Evolutionary conservation across 2,888 invertebrate species (phyloP), one percentile per base, ranked within the genome.

Genomic region (Nemoura dubitans): DNA sequence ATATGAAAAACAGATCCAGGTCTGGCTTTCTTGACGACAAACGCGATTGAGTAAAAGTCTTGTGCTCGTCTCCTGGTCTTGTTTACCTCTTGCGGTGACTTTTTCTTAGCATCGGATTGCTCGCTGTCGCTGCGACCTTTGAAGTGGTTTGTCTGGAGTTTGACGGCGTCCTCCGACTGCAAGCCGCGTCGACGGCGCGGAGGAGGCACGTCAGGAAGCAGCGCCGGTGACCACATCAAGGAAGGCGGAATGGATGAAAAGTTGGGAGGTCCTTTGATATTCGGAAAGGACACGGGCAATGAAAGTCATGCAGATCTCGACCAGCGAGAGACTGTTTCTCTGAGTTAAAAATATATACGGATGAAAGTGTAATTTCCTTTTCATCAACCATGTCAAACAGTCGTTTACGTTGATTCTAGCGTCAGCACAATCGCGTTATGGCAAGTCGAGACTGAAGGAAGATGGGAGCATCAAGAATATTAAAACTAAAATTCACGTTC

Each of bases 121-220:
- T 59, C 10, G 59, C 59, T 59, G 59, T 59, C 59, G 59, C 59
- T 59, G 59, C 10, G 59, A 59, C 2, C 59, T 59, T 59, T 59
- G 59, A 59, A 59, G 59, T 59, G 59, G 59, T 59, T 59, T 59
- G 59, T 59, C 59, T 59, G 59, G 59, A 59, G 59, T 21, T 59
- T 59, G 59, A 10, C 59, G 59, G 59, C 59, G 14, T 10, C 59
- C 21, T 59, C 21, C n/a, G n/a, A n/a, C n/a, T n/a, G n/a, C 59
- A 21, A 59, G 59, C 3, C 59, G 21, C 16, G 10, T 21, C 59
- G 59, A 59, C 59, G 59, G 59, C 21, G 59, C 3, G 59, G 59
- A 7, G 3, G 59, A 2, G 2, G 14, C 59, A 59, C 59, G 14
- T 59, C 59, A 59, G 21, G 59, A 14, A 59, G 59, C 59, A 2